These are phyloP conservation scores for Patiria miniata DNA, from an alignment of 35 echinoderm and acorn worm species.

Conservation along the genomic window DNA sequence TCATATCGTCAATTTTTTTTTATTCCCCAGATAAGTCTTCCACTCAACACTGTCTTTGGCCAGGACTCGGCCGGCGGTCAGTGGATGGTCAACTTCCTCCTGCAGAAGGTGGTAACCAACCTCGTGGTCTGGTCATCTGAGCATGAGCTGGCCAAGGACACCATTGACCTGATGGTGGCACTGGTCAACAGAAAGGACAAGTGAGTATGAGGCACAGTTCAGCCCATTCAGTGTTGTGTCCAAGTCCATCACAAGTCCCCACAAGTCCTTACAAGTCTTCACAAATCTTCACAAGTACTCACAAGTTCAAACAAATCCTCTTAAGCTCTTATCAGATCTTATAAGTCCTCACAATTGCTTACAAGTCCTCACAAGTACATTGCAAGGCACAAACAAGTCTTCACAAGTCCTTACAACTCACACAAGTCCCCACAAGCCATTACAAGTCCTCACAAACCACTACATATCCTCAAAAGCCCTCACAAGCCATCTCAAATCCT, in stretches of 20 bases:
- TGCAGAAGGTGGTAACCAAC: slow-evolving; percentile 86
- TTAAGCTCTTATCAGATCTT: not conserved
- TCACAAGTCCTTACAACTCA: too few species aligned
- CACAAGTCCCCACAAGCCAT: too few species aligned
- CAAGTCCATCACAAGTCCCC: too few species aligned
- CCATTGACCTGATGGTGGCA: slow-evolving; percentile 76
- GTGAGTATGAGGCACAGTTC: slow-evolving; percentile 40
- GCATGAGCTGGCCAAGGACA: slow-evolving; percentile 81
- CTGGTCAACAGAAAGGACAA: slow-evolving; percentile 89
- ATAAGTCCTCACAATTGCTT: too few species aligned
- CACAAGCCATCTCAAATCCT: too few species aligned
- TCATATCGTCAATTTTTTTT: too few species aligned
- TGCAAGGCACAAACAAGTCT: too few species aligned
- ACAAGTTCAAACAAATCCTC: not conserved
- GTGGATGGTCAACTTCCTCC: slow-evolving; percentile 74
- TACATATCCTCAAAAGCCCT: too few species aligned
- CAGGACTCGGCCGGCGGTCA: slow-evolving; percentile 63
- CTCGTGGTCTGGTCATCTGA: slow-evolving; percentile 89
- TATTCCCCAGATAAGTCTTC: slow-evolving; percentile 78
- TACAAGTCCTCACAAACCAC: too few species aligned
- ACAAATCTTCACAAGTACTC: not conserved
- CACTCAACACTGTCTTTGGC: slow-evolving; percentile 62
- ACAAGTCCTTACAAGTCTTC: too few species aligned
- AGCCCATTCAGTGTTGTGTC: too few species aligned
- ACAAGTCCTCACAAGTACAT: too few species aligned